Conservation (phyloP, 1,140 invertebrate genomes). For the Drosophila equinoxialis region DNA sequence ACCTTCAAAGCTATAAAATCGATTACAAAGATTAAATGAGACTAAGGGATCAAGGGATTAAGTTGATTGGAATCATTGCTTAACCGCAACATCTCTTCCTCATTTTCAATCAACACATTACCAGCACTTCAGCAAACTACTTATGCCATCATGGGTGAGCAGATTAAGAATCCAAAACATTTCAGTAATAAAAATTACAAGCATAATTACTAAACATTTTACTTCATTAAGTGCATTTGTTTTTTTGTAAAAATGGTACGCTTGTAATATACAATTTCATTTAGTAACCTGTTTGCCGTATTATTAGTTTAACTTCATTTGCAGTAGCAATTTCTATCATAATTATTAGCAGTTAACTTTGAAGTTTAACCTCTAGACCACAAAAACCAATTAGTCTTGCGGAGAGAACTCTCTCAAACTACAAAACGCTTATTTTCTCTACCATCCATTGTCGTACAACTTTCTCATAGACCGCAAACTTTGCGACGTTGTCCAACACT, state of each 20-base stretch:
- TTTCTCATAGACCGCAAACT: slow-evolving; percentile 46
- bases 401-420: slow-evolving; percentile 24
- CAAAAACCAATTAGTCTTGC: slow-evolving; percentile 55
- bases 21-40: slow-evolving; percentile 1
- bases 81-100: not conserved
- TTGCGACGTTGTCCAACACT: slow-evolving; percentile 51
- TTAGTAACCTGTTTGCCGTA: no score
- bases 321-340: slow-evolving; percentile 38
- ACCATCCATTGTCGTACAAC: slow-evolving; percentile 24
- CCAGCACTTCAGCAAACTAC: not conserved
- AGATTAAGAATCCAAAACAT: no score
- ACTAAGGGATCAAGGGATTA: slow-evolving; percentile 1
- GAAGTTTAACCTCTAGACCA: slow-evolving; percentile 40
- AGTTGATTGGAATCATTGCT: not conserved
- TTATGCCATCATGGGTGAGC: no score
- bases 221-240: no score
- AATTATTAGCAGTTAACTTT: slow-evolving; percentile 48
- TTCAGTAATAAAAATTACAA: no score
- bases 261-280: no score
- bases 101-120: not conserved
- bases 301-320: slow-evolving; percentile 9
- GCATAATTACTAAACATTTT: no score
- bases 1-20: slow-evolving; percentile 1
- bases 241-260: no score
- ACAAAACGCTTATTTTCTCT: no score